Base-by-base conservation (phyloP, 2,113 vertebrate genomes). In the Propithecus coquereli region DNA sequence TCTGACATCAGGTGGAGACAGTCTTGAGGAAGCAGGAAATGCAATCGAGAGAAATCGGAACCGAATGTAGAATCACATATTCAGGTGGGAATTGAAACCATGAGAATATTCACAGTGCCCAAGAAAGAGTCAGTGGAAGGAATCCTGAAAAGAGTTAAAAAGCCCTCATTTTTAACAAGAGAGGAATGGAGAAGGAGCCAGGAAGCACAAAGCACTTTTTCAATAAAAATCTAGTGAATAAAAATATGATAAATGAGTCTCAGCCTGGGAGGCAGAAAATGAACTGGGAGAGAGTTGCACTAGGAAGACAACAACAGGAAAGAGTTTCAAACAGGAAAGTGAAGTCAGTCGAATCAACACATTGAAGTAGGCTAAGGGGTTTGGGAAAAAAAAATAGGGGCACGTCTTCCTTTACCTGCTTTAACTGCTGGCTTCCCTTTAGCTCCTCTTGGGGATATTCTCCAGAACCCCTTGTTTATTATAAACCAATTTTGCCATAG, bases 231-330 rank as follows among this genome's bases (percentile, higher is more conserved):
- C 91, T 76, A 71, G 66, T 57, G 71, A 91, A 30, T 82, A 27
- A 43, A 88, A 95, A 91, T 16, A 52, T 14, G 14, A 52, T 71
- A 97, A 94, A 81, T 90, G 61, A 96, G 66, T 74, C 16, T 84
- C 43, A 37, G 45, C 47, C 76, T 76, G 37, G 80, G 68, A 90
- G 74, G 63, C 6, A 18, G 71, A 74, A 45, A 77, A 68, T 6
- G 20, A 80, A 37, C 50, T 34, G 66, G 66, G 27, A 74, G 52
- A 54, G 68, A 85, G 14, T 5, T 81, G 73, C 30, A 25, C 8
- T 52, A 40, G 43, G 34, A 74, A 92, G 68, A 66, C 34, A 80
- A 57, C 7, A 47, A 43, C 14, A 40, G 61, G 32, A 50, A 86
- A 45, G 17, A 22, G 10, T 81, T 84, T 94, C 5, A 65, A 3